Base-by-base conservation (phyloP, 2,888 invertebrate genomes). In the Teleogryllus oceanicus region DNA sequence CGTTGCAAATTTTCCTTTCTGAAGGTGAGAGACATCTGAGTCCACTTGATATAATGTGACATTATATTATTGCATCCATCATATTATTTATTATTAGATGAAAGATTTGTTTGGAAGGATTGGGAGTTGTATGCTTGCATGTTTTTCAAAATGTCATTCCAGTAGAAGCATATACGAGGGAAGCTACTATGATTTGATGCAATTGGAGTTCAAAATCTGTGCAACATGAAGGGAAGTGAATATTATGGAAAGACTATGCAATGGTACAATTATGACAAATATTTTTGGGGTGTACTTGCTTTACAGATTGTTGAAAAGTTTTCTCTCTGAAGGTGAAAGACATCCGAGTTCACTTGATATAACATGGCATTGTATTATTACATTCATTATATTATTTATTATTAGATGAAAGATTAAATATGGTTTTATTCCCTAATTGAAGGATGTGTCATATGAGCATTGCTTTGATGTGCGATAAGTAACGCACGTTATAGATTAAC, bases 151-250 rank as follows among this genome's bases (percentile, higher is more conserved):
- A 97, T 86, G 92, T 94, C 1, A 93, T 96, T 78, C 94, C 96
- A 0, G 94, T 93, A 0, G 99, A 99, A 86, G 98, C 99, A 0
- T 96, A 94, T 83, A 96, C 97, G 0, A 89, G 98, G 82, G 99
- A 99, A 87, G 98, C 98, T 0, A 92, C 95, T 13, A 97, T 99
- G 91, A 97, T 99, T 4, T 20, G 95, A 96, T 84, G 95, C 96
- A 0, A 86, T 99, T 11, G 94, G 94, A 1, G 84, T 95, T 8
- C 86, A 89, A 0, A 93, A 94, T 85, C 87, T 97, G 83, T 94
- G 92, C 62, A 98, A 98, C 87, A 87, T 91, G 21, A 94, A 94
- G 85, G 87, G 88, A 51, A 97, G 97, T 0, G 93, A 95, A 82
- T 96, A 94, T 86, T 96, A 97, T 85, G 96, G 96, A 0, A 88